A percentile compares a stretch with the other conserved stretches of the same genome.
phyloP scores from a whole-genome alignment of 2,113 vertebrate species.

The Erythrocercus mccallii region DNA sequence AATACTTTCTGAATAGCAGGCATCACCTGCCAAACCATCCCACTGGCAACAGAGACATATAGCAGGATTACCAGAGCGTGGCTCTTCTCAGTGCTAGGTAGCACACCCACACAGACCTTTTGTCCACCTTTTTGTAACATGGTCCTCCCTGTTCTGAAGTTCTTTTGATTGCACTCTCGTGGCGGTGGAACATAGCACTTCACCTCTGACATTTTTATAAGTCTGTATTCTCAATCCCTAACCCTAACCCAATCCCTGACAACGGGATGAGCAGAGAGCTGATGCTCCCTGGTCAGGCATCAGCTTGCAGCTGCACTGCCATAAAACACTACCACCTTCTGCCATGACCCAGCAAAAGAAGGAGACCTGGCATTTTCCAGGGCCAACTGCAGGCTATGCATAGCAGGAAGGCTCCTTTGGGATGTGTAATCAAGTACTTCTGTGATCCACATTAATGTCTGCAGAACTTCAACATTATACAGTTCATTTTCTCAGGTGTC shows the following conservation, averaged over 20 bases:
- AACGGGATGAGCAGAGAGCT: not conserved
- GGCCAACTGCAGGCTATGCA: not conserved
- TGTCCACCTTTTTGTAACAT: not conserved
- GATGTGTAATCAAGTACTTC: not conserved
- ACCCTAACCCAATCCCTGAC: too few relatives aligned
- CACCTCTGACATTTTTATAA: not conserved
- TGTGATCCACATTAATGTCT: accelerated
- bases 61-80: not conserved
- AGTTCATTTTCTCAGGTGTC: not conserved
- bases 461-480: not conserved
- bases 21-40: not conserved
- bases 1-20: not conserved
- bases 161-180: not conserved
- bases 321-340: not conserved
- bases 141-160: not conserved
- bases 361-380: not conserved
- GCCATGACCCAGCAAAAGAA: not conserved
- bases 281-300: not conserved
- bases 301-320: not conserved
- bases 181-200: not conserved
- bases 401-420: not conserved
- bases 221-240: not conserved
- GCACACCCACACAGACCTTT: not conserved
- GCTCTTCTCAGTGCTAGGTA: not conserved
- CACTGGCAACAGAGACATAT: not conserved